These are phyloP conservation scores for Drosophila yooni DNA, from an alignment of 2,888 invertebrate species.

Conservation along the genomic window DNA sequence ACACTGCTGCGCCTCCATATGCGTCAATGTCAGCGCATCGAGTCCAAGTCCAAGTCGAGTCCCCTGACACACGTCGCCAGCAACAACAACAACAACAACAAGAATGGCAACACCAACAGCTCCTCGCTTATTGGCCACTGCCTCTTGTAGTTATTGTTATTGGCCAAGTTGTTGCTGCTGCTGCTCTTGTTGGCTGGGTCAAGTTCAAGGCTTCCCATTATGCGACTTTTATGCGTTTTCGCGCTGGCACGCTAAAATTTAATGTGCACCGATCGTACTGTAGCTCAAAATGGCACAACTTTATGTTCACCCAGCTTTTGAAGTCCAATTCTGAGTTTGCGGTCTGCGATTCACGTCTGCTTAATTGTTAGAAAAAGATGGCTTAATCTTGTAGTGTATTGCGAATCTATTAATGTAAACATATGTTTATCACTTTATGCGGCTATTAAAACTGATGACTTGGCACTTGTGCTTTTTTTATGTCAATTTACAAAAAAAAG, in stretches of 20 bases:
- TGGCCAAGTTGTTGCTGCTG: conserved; percentile 45
- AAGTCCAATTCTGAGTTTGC: not conserved
- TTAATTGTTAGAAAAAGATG: conserved; percentile 28
- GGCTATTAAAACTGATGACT: not conserved
- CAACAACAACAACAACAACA: conserved; percentile 22
- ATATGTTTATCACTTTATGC: not conserved
- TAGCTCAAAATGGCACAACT: conserved; percentile 53
- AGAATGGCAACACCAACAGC: conserved; percentile 15
- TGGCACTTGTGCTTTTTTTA: not conserved
- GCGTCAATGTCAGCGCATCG: conserved; percentile 77
- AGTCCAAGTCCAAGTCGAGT: conserved; percentile 62
- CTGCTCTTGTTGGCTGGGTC: conserved; percentile 64
- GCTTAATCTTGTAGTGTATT: conserved; percentile 1
- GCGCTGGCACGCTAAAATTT: conserved; percentile 43
- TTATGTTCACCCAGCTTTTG: conserved; percentile 17
- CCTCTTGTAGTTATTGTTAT: conserved; percentile 70
- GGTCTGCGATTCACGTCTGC: not conserved
- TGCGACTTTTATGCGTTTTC: conserved; percentile 72
- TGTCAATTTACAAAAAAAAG: not conserved
- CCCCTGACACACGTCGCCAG: conserved; percentile 62
- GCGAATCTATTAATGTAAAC: not conserved
- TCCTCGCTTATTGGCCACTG: conserved; percentile 54
- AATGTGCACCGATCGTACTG: conserved; percentile 45
- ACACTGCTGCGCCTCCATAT: conserved; percentile 41
- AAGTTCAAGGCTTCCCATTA: conserved; percentile 79